phyloP scores from a whole-genome alignment of 1,140 invertebrate species.

The Drosophila bocki region DNA sequence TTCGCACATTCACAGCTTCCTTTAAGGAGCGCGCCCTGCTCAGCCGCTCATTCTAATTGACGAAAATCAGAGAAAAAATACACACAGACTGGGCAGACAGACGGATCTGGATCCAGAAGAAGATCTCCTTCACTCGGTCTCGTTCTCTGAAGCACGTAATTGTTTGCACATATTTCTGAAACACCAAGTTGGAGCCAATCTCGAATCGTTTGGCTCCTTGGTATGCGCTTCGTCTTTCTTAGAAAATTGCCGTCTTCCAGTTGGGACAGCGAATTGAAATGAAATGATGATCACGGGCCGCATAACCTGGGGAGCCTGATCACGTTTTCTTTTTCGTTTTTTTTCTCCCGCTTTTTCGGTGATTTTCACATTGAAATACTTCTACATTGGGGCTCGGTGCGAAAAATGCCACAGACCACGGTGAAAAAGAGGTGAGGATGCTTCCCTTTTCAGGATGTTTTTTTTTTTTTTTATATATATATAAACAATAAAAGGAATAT shows the following conservation, averaged over 20 bases:
- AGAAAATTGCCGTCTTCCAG: slow-evolving; percentile 80
- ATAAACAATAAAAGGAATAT: slow-evolving; percentile 80
- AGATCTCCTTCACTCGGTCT: slow-evolving; percentile 36
- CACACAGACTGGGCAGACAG: slow-evolving; percentile 26
- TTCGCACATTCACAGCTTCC: slow-evolving; percentile 81
- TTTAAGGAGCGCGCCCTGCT: slow-evolving; percentile 37
- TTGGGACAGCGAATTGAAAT: slow-evolving; percentile 73
- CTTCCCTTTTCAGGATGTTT: slow-evolving; percentile 15
- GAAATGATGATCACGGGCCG: slow-evolving; percentile 71
- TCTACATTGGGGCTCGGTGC: slow-evolving; percentile 64
- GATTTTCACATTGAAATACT: slow-evolving; percentile 82
- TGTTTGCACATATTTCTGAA: slow-evolving; percentile 82
- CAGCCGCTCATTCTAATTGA: slow-evolving; percentile 73
- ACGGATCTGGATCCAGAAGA: slow-evolving; percentile 11
- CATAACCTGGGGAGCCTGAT: slow-evolving; percentile 44
- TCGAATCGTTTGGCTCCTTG: slow-evolving; percentile 62
- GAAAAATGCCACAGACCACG: slow-evolving; percentile 67
- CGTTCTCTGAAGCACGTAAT: slow-evolving; percentile 62
- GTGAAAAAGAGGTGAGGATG: slow-evolving; percentile 1
- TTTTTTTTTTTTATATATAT: slow-evolving; percentile 34
- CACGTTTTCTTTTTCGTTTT: slow-evolving; percentile 13
- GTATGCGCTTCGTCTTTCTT: slow-evolving; percentile 79
- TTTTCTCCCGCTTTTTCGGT: slow-evolving; percentile 67
- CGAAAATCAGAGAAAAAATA: slow-evolving; percentile 74
- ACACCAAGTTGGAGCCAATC: slow-evolving; percentile 71